Base-by-base conservation (phyloP, 2,888 invertebrate genomes). In the Atethmia centrago region DNA sequence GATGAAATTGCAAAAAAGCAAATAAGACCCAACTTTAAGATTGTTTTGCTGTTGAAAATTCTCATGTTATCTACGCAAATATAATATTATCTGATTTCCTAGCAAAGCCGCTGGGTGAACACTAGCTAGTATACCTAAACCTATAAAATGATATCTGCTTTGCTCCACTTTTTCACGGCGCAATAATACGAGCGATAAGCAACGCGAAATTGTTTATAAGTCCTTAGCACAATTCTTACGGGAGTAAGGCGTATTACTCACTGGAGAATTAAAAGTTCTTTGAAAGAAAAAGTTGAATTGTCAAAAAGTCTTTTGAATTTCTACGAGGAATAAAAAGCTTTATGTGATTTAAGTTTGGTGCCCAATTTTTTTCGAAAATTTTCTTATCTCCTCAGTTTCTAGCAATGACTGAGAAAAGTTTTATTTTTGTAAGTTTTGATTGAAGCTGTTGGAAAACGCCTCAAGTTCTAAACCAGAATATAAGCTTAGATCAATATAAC, bases 121-220 rank as follows among this genome's bases (percentile, higher is more conserved):
- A 49, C 65, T 56, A 71, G 49, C 25, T 49, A 31, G 53, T 79
- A 42, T 67, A 79, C 51, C 31, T 65, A 69, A 69, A 83, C 62
- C 74, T 74, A 82, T 82, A 79, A 77, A 72, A 69, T 68, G 67
- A 79, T 84, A 85, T 85, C 86, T 76, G 66, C 71, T 49, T 53
- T 77, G 86, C n/a, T 40, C 85, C 71, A 85, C 62, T 85, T 85
- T 82, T 82, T 71, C 70, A 61, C 67, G 53, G 74, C 65, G 74
- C 71, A 76, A 78, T 78, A 85, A 70, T 83, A 81, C 63, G 51
- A 67, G 70, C 84, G 84, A 85, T 85, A 85, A 85, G 71, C 71
- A 61, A 77, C 64, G 75, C 59, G 56, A 78, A 79, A 85, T 72
- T 85, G 78, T 85, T 84, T 85, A 73, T 82, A 84, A 82, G 83